Percentiles rank a stretch among this genome's conserved stretches.
These are phyloP conservation scores for Wiebesia pumilae DNA, from an alignment of 1,140 invertebrate species.

Conservation along the genomic window DNA sequence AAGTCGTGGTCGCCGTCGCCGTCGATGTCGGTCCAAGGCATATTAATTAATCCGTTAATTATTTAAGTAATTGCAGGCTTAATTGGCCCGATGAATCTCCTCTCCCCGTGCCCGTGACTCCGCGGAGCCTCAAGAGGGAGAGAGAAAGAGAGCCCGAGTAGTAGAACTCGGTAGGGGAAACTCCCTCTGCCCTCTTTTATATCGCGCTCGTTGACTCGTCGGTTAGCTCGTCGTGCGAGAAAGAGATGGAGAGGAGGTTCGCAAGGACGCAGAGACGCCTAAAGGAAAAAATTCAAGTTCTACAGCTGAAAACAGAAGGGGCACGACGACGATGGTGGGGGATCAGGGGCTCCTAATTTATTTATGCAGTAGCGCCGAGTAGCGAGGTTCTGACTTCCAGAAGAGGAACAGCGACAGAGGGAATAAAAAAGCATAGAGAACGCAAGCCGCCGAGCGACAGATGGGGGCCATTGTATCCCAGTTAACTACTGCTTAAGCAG, in stretches of 20 bases:
- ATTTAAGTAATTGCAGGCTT: conserved; percentile 65
- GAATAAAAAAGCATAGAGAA: conserved; percentile 23
- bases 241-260: neutral
- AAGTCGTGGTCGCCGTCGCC: too few species aligned
- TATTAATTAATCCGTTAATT: conserved; percentile 67
- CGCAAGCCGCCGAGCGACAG: neutral
- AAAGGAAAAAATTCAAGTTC: neutral
- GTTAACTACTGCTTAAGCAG: conserved; percentile 59
- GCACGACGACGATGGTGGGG: neutral
- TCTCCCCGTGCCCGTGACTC: conserved; percentile 46
- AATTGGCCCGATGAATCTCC: conserved; percentile 56
- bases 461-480: conserved; percentile 49
- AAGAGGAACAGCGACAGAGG: conserved; percentile 35
- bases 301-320: neutral
- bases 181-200: conserved; percentile 16
- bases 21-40: conserved; percentile 40
- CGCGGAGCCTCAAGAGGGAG: neutral
- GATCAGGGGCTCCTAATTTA: conserved; percentile 32
- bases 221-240: neutral
- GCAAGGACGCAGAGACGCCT: neutral
- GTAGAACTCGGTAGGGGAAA: neutral
- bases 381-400: neutral
- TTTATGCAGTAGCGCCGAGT: conserved; percentile 28
- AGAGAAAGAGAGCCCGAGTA: neutral
- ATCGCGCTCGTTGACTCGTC: conserved; percentile 5